These are phyloP conservation scores for Lasioglossum morio DNA, from an alignment of 2,888 invertebrate genomes.

Conservation along the genomic window DNA sequence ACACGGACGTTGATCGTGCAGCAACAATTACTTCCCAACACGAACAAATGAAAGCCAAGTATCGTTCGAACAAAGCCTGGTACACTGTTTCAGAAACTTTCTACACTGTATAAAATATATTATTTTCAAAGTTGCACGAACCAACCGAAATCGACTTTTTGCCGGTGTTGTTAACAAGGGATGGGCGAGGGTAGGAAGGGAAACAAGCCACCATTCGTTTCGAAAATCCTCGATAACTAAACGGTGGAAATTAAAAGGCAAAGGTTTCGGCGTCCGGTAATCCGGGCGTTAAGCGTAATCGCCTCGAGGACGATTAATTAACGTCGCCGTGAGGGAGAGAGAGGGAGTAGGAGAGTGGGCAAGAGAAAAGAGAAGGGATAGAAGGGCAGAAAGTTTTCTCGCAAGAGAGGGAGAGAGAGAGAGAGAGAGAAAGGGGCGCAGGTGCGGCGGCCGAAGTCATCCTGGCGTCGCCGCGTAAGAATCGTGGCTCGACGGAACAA, in stretches of 20 bases:
- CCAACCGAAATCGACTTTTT: not conserved
- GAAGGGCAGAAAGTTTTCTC: constrained; percentile 39
- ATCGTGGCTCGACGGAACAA: constrained; percentile 61
- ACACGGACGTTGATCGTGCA: not conserved
- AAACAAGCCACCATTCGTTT: not conserved
- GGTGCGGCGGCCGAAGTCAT: constrained; percentile 57
- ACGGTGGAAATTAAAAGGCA: constrained; percentile 25
- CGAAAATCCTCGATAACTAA: constrained; percentile 12
- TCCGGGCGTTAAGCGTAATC: constrained; percentile 15
- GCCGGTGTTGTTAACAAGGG: not conserved
- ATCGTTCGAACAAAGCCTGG: not conserved
- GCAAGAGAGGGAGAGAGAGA: not conserved
- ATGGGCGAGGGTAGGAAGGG: not conserved
- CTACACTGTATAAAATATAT: not conserved
- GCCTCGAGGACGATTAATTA: constrained; percentile 28
- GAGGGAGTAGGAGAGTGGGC: not conserved
- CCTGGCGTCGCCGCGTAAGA: constrained; percentile 57
- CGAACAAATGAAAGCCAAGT: not conserved
- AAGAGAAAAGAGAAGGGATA: not conserved
- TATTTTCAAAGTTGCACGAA: not conserved
- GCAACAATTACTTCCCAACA: not conserved
- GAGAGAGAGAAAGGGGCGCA: constrained; percentile 32
- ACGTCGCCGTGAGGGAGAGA: not conserved
- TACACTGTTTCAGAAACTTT: not conserved
- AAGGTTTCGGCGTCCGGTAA: constrained; percentile 6